Percentiles rank a stretch among this genome's conserved stretches.
phyloP scores from a whole-genome alignment of 2,888 invertebrate species.

The Cephus pulcher region DNA sequence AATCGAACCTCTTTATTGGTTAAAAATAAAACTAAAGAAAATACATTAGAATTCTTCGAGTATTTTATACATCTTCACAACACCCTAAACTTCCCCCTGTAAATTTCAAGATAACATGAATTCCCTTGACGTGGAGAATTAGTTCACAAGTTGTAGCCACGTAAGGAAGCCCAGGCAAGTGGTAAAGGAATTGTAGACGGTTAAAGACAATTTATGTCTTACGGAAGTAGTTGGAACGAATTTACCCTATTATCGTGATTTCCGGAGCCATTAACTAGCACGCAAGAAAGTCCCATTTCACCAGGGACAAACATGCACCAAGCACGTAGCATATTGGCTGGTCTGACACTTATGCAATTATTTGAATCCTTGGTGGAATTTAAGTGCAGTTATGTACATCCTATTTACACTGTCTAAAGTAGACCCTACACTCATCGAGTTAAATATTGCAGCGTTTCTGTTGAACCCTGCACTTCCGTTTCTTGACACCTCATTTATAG shows the following conservation, averaged over 20 bases:
- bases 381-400: neutral
- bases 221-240: neutral
- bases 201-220: conserved; percentile 1
- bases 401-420: neutral
- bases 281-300: conserved; percentile 2
- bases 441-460: neutral
- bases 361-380: neutral
- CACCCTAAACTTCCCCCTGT: neutral
- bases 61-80: neutral
- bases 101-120: neutral
- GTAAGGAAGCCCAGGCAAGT: neutral
- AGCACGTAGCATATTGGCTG: neutral
- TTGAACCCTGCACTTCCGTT: neutral
- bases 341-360: neutral
- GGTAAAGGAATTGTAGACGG: neutral
- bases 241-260: neutral
- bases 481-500: neutral
- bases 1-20: neutral
- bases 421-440: neutral
- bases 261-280: neutral
- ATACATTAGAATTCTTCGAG: neutral
- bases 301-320: neutral
- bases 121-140: neutral
- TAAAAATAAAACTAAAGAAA: neutral
- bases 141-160: neutral